Base-by-base conservation (phyloP, 2,113 vertebrate genomes). In the Tapirus terrestris region DNA sequence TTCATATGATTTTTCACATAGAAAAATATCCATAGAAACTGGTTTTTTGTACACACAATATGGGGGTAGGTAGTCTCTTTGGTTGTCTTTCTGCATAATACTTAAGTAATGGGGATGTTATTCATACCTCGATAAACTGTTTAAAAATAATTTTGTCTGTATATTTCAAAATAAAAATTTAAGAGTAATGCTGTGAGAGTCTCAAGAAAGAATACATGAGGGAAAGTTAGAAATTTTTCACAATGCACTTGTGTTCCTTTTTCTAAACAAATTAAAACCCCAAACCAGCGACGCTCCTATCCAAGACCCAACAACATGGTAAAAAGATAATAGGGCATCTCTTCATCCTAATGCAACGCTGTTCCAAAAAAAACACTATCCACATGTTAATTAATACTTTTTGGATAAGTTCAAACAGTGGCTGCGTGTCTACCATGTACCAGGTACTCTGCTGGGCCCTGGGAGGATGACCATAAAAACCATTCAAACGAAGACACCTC, bases 1-100 rank as follows among this genome's bases (percentile, higher is more conserved):
- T 95, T 91, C 95, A 29, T 97, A 98, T 80, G 97, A 97, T 97
- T 97, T 98, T 98, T 98, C 79, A 97, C 72, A 70, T 96, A 97
- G 70, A 96, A 97, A 96, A 97, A 97, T 91, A 98, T 45, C 31
- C 61, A 94, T 16, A 93, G 90, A 96, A 98, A 91, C 16, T 1
- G 16, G 6, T 5, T 11, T 88, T 90, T 76, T 98, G 89, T 98
- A 96, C 89, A 97, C 6, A 90, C 33, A 73, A 36, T 48, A 21
- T 51, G 56, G 96, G 36, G 43, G 12, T 61, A 72, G 68, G 80
- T 79, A 65, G 88, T 83, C 36, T 98, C 98, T 98, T 98, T 98
- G 97, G 98, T 94, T 90, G n/a, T 89, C 65, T 80, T 91, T 86
- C 68, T 95, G 48, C 17, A 72, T 56, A 79, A 89, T 10, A 73